phyloP scores from a whole-genome alignment of 2,113 vertebrate species.

The Lophotis ruficrista region DNA sequence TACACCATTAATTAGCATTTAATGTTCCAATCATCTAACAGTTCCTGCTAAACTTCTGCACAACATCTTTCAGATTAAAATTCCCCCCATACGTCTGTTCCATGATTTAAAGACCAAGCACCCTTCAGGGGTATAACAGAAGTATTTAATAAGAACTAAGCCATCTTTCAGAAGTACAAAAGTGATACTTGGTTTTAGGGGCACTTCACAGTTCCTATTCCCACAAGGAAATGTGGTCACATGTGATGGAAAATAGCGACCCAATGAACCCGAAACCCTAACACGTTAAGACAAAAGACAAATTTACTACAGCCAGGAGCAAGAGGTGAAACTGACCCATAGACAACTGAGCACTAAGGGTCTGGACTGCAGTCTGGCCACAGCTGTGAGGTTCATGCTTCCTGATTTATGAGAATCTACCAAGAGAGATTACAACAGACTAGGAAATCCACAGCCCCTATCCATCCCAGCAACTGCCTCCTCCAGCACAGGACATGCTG shows the following conservation, averaged over 20 bases:
- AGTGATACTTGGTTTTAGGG: background rate
- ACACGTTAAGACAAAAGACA: background rate
- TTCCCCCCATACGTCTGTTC: fast-evolving
- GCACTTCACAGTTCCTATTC: background rate
- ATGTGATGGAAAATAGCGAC: background rate
- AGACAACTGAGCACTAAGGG: background rate
- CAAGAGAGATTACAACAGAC: background rate
- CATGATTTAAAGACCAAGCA: background rate
- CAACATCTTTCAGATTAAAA: background rate
- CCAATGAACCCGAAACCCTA: background rate
- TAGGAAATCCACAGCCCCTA: background rate
- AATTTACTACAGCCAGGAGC: background rate
- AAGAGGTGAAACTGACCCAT: background rate
- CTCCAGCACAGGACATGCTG: background rate
- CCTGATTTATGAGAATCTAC: background rate
- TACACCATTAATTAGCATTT: background rate
- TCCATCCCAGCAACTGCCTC: background rate
- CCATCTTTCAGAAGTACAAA: background rate
- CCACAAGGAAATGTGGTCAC: background rate
- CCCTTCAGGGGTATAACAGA: background rate
- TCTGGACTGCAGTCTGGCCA: background rate
- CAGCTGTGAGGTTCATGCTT: background rate
- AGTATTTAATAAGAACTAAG: background rate
- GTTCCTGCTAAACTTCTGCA: background rate
- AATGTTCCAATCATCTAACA: background rate